Evolutionary conservation across 2,888 invertebrate genomes (phyloP).

Genomic region (Syritta pipiens): DNA sequence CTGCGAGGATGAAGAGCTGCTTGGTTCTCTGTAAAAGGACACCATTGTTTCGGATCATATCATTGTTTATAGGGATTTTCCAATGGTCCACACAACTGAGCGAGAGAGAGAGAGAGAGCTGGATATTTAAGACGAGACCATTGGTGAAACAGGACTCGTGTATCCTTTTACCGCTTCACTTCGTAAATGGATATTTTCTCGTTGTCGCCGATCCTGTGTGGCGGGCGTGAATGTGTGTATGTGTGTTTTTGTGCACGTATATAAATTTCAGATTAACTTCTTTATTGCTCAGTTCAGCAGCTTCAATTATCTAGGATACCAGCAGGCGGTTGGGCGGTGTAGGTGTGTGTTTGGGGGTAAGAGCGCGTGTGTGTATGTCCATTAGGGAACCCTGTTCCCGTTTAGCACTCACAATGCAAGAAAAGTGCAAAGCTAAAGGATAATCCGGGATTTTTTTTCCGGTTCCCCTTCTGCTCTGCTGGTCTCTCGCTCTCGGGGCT

Average conservation of each 20-base stretch:
- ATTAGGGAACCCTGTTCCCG: constrained; percentile 20
- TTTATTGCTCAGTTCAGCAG: constrained; percentile 38
- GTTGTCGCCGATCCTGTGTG: no score
- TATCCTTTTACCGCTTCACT: constrained; percentile 7
- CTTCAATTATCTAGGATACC: constrained; percentile 44
- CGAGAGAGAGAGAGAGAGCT: constrained; percentile 12
- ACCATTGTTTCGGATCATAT: constrained; percentile 57
- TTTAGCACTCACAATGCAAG: constrained; percentile 30
- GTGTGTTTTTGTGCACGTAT: constrained; percentile 4
- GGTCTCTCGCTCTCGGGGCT: no score
- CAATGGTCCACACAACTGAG: constrained; percentile 25
- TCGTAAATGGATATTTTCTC: constrained; percentile 33
- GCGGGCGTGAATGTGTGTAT: background rate
- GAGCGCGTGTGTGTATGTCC: background rate
- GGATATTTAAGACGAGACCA: constrained; percentile 24
- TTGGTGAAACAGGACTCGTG: background rate
- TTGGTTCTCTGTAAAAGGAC: constrained; percentile 41
- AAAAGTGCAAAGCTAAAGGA: constrained; percentile 43
- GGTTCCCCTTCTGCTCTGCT: background rate
- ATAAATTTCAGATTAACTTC: constrained; percentile 42
- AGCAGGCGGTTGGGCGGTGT: background rate
- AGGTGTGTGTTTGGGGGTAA: background rate
- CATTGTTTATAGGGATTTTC: constrained; percentile 51
- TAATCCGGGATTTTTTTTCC: constrained; percentile 31
- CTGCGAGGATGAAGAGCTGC: constrained; percentile 18